These are phyloP conservation scores for Rousettus madagascariensis DNA, from an alignment of 2,797 vertebrate genomes.

Conservation along the genomic window DNA sequence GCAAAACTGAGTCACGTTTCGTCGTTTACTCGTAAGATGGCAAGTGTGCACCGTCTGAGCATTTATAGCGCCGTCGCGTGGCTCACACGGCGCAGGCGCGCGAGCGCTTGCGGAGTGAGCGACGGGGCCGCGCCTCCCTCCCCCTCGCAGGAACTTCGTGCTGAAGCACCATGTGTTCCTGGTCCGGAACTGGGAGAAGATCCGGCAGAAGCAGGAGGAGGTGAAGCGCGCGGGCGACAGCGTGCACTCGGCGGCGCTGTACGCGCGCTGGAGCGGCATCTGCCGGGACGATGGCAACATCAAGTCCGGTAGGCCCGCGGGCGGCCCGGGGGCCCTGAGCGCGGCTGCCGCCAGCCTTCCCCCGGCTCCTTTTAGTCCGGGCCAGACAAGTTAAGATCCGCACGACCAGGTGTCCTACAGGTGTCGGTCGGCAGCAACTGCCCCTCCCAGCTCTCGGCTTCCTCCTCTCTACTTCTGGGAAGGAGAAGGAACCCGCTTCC, in stretches of 20 bases:
- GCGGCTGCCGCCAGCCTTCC: too few relatives aligned
- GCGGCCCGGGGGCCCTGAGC: too few relatives aligned
- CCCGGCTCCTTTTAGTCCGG: background rate
- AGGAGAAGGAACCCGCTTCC: background rate
- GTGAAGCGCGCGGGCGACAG: constrained; percentile 91
- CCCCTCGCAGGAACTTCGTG: constrained; percentile 92
- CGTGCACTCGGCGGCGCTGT: constrained; percentile 89
- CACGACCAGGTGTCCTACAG: background rate
- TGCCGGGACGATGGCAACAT: constrained; percentile 98
- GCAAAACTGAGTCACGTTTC: background rate
- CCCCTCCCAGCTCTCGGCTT: background rate
- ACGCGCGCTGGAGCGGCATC: constrained; percentile 95
- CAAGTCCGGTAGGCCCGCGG: constrained; percentile 88
- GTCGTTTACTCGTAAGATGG: too few relatives aligned
- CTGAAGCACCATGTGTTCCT: constrained; percentile 96
- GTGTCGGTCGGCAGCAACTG: background rate
- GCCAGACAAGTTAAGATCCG: background rate
- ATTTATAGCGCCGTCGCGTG: background rate
- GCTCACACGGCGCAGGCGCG: too few relatives aligned
- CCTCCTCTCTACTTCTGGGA: background rate
- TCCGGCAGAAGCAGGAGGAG: constrained; percentile 95
- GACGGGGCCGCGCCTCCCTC: too few relatives aligned
- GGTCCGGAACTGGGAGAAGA: constrained; percentile 97
- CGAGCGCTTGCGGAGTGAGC: background rate
- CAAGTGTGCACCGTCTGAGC: background rate